Base-by-base conservation (phyloP, 2,797 vertebrate genomes). In the Paratrypauchen microcephalus region DNA sequence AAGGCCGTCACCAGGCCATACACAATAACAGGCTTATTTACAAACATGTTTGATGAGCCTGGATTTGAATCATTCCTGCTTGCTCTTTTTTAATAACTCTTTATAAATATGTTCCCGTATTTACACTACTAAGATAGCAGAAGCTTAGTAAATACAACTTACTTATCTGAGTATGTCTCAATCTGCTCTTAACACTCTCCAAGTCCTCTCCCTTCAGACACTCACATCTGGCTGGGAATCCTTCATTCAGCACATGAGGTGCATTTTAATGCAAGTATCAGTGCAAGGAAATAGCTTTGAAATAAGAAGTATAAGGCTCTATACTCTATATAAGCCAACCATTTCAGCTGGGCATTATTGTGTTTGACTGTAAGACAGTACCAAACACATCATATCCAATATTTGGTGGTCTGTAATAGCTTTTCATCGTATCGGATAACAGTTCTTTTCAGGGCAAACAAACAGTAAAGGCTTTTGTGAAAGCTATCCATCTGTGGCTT, bases 401-500 rank as follows among this genome's bases (percentile, higher is more conserved):
- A 83, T 72, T 83, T 86, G 86, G 75, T 73, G 69, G 80, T 64
- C 77, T 72, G 58, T 87, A 82, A 90, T 90, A 70, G 89, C 89
- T 88, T 89, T 87, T 83, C 71, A 82, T 91, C 82, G 83, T 83
- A 83, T 87, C 79, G 57, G 76, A 84, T 89, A 80, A 65, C 75
- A 80, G 74, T 82, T 87, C 82, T 83, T 89, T 87, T 89, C 83
- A 81, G 80, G 78, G 71, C 81, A 87, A 87, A 86, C 87, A 90
- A 89, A 91, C 89, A 88, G 78, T 79, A 79, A 76, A 70, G 75
- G 75, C 75, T 69, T 86, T 86, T 87, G 76, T 86, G 88, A 89
- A 83, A 88, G 83, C 88, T 82, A 87, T 90, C 90, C 87, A 87
- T 91, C 89, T 91, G 86, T 88, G 86, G 82, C 88, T 89, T 88